A percentile compares a stretch with the other conserved stretches of the same genome.
Evolutionary conservation across 23 tunicate species (phyloP).

Genomic region (Diplosoma virens): DNA sequence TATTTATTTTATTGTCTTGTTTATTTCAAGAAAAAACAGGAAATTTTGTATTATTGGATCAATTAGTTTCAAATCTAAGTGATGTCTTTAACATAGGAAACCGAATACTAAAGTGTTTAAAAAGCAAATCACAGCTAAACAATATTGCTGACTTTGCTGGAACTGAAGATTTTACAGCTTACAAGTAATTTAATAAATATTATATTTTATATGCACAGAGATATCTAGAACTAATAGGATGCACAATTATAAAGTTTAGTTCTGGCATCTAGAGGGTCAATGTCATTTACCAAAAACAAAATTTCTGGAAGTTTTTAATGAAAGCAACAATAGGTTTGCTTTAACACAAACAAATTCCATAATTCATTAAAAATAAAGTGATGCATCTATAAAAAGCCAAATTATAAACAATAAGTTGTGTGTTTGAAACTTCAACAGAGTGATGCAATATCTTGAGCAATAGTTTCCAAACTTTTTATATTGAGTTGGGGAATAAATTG

Average conservation of each 20-base stretch:
- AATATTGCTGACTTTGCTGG: constrained; percentile 49
- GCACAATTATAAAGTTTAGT: neutral
- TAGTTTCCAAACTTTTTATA: too few species aligned
- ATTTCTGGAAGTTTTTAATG: too few species aligned
- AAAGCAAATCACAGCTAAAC: neutral
- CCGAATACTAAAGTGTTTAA: neutral
- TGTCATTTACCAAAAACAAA: too few species aligned
- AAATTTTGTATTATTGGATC: constrained; percentile 67
- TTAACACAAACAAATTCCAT: too few species aligned
- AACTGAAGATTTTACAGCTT: constrained; percentile 41
- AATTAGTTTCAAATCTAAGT: constrained; percentile 27
- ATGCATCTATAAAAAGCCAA: too few species aligned
- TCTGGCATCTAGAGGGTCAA: too few species aligned
- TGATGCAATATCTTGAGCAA: too few species aligned
- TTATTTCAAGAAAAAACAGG: constrained; percentile 13
- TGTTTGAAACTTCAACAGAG: too few species aligned
- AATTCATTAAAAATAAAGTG: too few species aligned
- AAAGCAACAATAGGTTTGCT: too few species aligned
- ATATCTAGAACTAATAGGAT: neutral
- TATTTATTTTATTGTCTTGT: constrained; percentile 39
- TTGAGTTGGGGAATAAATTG: too few species aligned
- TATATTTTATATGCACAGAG: neutral
- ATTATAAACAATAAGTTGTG: too few species aligned
- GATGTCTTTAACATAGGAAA: neutral
- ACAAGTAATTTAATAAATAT: constrained; percentile 17